Base-by-base conservation (phyloP, 2,113 vertebrate genomes). In the Alligator sinensis region DNA sequence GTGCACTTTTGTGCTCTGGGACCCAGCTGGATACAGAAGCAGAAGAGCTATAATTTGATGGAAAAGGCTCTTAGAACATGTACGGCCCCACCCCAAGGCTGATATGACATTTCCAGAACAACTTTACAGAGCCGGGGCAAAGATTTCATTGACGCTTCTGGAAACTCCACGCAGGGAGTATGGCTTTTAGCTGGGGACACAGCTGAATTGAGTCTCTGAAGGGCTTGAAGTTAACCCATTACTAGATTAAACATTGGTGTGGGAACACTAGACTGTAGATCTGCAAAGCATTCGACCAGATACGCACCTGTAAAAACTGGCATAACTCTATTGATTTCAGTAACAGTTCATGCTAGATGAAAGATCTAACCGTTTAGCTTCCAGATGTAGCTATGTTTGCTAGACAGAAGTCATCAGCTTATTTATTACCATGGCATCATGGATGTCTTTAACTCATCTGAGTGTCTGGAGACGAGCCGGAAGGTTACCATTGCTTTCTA, bases 21-120 rank as follows among this genome's bases (percentile, higher is more conserved):
- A 84, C 95, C 94, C 95, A 96, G 95, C 91, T 96, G 96, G 70
- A 90, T 86, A 86, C 80, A 87, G 95, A 82, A 70, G 74, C 19
- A 75, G 91, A 94, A 93, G 59, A 91, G 96, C 27, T 93, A 90
- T 80, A 77, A 91, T 82, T 94, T 95, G 84, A 94, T 97, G 96
- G 96, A 96, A 96, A 97, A 95, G 27, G 34, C 84, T 96, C 91
- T 94, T 94, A 95, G 88, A 95, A 77, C 54, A 86, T 61, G 88
- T 90, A 17, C 3, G 94, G 77, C 70, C 87, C 77, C 82, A 61
- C 76, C 83, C 30, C 24, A 77, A 91, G 54, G 86, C 83, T 27
- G 16, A 15, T 5, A 70, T 61, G 82, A 84, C 19, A 87, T 93
- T 96, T 92, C 90, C 88, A 80, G 82, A 86, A 88, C 58, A 47